Base-by-base conservation (phyloP, 2,113 vertebrate genomes). In the Neolamprologus sp. region DNA sequence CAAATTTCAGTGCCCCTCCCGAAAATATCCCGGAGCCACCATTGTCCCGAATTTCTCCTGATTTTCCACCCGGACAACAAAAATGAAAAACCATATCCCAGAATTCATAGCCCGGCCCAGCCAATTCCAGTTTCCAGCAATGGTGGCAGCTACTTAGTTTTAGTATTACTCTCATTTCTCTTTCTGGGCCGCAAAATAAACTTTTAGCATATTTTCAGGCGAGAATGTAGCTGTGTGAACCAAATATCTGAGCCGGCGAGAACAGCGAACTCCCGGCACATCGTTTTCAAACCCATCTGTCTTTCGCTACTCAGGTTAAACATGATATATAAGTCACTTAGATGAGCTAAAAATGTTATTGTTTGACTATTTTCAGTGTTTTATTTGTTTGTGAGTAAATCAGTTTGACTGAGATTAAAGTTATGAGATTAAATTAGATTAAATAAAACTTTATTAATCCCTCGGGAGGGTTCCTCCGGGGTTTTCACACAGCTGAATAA, bases 1-100 rank as follows among this genome's bases (percentile, higher is more conserved):
- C 0, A 0, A 55, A 55, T 13, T 55, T 55, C 11, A 23, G 53
- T 23, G 11, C 0, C 11, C 6, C 21, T 55, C 1, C 2, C 0
- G 0, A 55, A 55, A 7, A 55, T 55, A 6, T 23, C 53, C 21
- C 1, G 1, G 11, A 7, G 53, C 11, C 11, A 13, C 21, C 2
- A 54, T 54, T 12, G n/a, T 54, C n/a, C 53, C 0, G 6, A 54
- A 54, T 23, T 54, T 54, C n/a, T 53, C 9, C 51, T 54, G n/a
- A 54, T 21, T 54, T 54, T 21, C 51, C 51, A 54, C 9, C 51
- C 3, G 3, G 51, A 54, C n/a, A 2, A 54, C 51, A 54, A 54
- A 54, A 54, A 2, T 54, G 1, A 54, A 21, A 54, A 54, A 54
- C n/a, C 9, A 54, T 21, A 54, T 54, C 51, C 51, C n/a, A 53